phyloP scores from a whole-genome alignment of 2,797 vertebrate species.

The Coranthus polyacanthus region DNA sequence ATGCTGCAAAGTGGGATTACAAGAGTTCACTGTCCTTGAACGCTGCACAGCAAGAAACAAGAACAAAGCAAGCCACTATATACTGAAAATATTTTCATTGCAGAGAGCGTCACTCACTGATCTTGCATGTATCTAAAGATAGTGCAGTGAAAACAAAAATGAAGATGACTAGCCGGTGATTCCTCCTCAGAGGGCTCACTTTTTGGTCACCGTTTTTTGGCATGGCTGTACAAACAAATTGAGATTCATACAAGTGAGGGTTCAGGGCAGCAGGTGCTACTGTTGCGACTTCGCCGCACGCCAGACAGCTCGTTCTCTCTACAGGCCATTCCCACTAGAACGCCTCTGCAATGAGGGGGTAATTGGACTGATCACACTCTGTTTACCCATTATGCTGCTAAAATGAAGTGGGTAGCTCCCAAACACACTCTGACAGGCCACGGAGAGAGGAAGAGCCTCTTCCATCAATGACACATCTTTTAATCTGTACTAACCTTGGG shows the following conservation, averaged over 20 bases:
- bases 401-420: conserved; percentile 81
- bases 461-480: conserved; percentile 75
- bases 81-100: conserved; percentile 55
- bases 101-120: conserved; percentile 57
- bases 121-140: conserved; percentile 39
- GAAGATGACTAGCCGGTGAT: conserved; percentile 26
- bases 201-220: conserved; percentile 59
- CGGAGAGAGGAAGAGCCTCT: conserved; percentile 58
- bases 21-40: conserved; percentile 48
- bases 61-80: conserved; percentile 25
- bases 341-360: conserved; percentile 74
- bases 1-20: not conserved
- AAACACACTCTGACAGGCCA: conserved; percentile 69
- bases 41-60: conserved; percentile 29
- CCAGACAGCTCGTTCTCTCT: conserved; percentile 72
- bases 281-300: conserved; percentile 58
- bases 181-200: conserved; percentile 52
- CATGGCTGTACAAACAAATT: conserved; percentile 77
- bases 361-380: conserved; percentile 84
- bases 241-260: conserved; percentile 73
- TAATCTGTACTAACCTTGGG: conserved; percentile 78
- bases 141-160: conserved; percentile 56
- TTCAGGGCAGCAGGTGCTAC: conserved; percentile 79
- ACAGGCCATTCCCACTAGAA: conserved; percentile 72
- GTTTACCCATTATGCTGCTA: conserved; percentile 80